Base-by-base conservation (phyloP, 1,140 invertebrate species). In the Sogatella furcifera region DNA sequence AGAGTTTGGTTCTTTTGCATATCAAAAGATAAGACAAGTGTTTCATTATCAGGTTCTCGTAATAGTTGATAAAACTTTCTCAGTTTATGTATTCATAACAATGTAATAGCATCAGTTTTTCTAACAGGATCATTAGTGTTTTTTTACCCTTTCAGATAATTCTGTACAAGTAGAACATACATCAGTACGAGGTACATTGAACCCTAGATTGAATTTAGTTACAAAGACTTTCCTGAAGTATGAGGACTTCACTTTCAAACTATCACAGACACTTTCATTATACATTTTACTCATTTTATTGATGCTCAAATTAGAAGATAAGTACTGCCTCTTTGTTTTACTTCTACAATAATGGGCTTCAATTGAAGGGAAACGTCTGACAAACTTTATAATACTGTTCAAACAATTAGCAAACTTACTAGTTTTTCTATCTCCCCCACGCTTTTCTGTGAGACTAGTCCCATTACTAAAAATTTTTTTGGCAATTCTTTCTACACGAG, bases 1-100 rank as follows among this genome's bases (percentile, higher is more conserved):
- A 72, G 38, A 15, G 59, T 44, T 41, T 64, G 60, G 60, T 73
- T 73, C 68, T 74, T 74, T 66, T 74, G 69, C 42, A 68, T 74
- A 60, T 75, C 71, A 64, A 70, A 74, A 17, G 63, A 67, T 22
- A 74, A 58, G n/a, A 46, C 28, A 21, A 58, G 22, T 22, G 11
- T 15, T 22, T 44, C 44, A 49, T 17, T 44, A 14, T 19, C 14
- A 28, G 22, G 13, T 21, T 58, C 46, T 24, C 5, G 21, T 44
- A 21, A 15, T 15, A 28, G n/a, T 21, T 22, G 21, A 44, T 46
- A 31, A 58, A 58, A 46, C 43, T 17, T 22, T 49, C 21, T 34
- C n/a, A 24, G 22, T 28, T 28, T 55, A 31, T 57, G 55, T 57
- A 57, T 22, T 57, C 10, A 9, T 41, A 42, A 19, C 15, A 15